Percentiles rank a stretch among this genome's conserved stretches.
phyloP scores from a whole-genome alignment of 1,140 invertebrate species.

The Drosophila leontia region DNA sequence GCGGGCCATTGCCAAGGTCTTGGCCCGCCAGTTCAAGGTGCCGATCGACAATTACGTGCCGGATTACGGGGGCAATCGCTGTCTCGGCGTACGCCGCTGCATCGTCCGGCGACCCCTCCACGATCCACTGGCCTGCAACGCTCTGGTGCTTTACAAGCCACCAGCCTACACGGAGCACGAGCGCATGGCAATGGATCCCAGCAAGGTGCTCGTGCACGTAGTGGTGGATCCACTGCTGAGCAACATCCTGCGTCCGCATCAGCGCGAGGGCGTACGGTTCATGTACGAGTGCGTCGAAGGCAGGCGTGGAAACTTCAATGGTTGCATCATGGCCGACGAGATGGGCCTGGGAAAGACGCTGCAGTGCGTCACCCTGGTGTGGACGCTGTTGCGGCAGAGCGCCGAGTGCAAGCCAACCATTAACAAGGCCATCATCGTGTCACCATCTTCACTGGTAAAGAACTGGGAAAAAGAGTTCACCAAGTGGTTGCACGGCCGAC shows the following conservation, averaged over 20 bases:
- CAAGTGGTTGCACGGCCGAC: slow-evolving; percentile 96
- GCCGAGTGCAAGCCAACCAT: slow-evolving; percentile 94
- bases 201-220: slow-evolving; percentile 92
- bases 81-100: slow-evolving; percentile 90
- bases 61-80: slow-evolving; percentile 86
- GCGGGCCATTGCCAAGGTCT: slow-evolving; percentile 90
- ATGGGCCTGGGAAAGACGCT: slow-evolving; percentile 98
- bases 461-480: slow-evolving; percentile 99
- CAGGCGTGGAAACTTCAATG: slow-evolving; percentile 91
- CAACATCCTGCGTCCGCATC: slow-evolving; percentile 97
- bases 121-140: slow-evolving; percentile 97
- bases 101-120: slow-evolving; percentile 92
- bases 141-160: slow-evolving; percentile 95
- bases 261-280: slow-evolving; percentile 99
- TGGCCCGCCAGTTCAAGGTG: slow-evolving; percentile 97
- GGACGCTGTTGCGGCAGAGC: slow-evolving; percentile 96
- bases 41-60: slow-evolving; percentile 96
- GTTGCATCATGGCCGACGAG: slow-evolving; percentile 99
- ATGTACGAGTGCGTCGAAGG: slow-evolving; percentile 99
- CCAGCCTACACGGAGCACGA: slow-evolving; percentile 88
- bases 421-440: slow-evolving; percentile 97
- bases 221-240: slow-evolving; percentile 97
- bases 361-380: slow-evolving; percentile 98
- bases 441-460: slow-evolving; percentile 98
- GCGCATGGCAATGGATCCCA: slow-evolving; percentile 69